Base-by-base conservation (phyloP, 2,888 invertebrate genomes). In the Drosophila testacea region DNA sequence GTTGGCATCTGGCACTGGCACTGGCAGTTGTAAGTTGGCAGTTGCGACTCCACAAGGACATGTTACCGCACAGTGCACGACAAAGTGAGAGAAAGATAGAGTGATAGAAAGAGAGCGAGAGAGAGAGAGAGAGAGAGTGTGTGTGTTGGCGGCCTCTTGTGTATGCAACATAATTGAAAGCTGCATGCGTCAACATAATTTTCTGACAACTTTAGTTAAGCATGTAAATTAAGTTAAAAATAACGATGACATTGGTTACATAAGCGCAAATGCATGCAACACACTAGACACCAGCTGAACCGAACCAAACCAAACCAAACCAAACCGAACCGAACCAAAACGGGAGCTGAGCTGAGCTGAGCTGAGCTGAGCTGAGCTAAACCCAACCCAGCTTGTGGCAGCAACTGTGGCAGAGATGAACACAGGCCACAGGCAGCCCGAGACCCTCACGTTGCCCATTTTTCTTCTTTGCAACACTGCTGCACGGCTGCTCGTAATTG, bases 161-260 rank as follows among this genome's bases (percentile, higher is more conserved):
- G 82, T 79, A 69, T 77, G 88, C 75, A 65, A 75, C 81, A 77
- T 83, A 83, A 88, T 86, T 83, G 83, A 83, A 83, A 77, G 83
- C 83, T 88, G 87, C 84, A 87, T 83, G 83, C 83, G 87, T 83
- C 89, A 84, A 88, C 89, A 88, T 84, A 88, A 84, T 88, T 84
- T 84, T 79, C 87, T 88, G 87, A 87, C 89, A 84, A 84, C 89
- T 88, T 84, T 84, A 84, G 87, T 88, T 84, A 88, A 84, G 87
- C 89, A 88, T 84, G 89, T 87, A 84, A 84, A 84, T 84, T 84
- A 79, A 87, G 89, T 88, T 84, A 88, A 84, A 87, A 84, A 83
- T 86, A 83, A 83, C 84, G 88, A 86, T 83, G 88, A 86, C 88
- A 88, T 83, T 88, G 88, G 88, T 83, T 88, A 78, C 83, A 83